phyloP scores from a whole-genome alignment of 2,113 vertebrate species.

The Chaetura pelagica region DNA sequence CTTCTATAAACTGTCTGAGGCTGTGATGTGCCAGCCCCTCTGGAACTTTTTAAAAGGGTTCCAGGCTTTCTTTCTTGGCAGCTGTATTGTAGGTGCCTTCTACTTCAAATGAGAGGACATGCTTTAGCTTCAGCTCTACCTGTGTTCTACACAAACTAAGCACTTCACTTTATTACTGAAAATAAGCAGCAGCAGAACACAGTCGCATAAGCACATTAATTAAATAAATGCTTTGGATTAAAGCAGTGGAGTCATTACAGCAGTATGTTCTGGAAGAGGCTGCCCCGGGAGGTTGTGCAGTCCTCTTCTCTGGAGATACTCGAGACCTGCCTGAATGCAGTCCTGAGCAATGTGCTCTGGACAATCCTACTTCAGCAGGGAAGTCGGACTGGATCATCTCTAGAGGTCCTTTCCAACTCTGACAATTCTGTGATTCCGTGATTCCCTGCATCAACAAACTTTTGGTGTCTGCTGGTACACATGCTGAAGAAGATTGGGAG shows the following conservation, averaged over 20 bases:
- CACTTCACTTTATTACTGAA: background rate
- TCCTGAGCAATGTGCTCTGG: too few species aligned
- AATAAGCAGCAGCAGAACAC: background rate
- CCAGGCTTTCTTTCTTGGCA: background rate
- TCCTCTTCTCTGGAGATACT: too few species aligned
- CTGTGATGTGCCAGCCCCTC: background rate
- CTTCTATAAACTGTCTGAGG: background rate
- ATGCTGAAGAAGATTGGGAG: background rate
- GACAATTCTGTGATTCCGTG: too few species aligned
- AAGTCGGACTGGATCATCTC: too few species aligned
- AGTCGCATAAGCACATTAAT: background rate
- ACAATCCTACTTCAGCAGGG: too few species aligned
- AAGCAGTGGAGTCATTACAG: background rate
- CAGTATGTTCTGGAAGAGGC: fast-evolving
- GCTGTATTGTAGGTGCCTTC: background rate
- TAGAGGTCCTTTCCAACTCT: too few species aligned
- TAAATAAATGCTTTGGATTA: background rate
- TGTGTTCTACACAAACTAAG: background rate
- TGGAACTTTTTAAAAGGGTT: background rate
- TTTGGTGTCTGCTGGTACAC: background rate
- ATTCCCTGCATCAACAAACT: background rate
- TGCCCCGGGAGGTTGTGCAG: too few species aligned
- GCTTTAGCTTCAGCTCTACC: background rate
- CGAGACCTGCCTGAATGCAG: too few species aligned
- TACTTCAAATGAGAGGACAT: background rate